phyloP scores from a whole-genome alignment of 2,113 vertebrate species.

The Ceyx melanurus region DNA sequence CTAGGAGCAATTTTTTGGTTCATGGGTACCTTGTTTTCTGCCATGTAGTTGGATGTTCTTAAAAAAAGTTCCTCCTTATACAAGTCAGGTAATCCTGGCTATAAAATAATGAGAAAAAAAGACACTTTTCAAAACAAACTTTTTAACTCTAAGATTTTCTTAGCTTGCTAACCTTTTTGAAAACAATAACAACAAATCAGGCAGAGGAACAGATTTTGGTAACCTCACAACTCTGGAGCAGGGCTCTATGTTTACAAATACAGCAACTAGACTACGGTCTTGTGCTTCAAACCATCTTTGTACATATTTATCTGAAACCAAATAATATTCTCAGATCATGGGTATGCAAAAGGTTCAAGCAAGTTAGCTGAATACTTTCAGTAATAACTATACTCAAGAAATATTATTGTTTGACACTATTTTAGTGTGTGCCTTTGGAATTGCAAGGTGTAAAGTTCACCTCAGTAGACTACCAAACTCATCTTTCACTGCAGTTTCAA shows the following conservation, averaged over 20 bases:
- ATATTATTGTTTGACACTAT: neutral
- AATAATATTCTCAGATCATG: neutral
- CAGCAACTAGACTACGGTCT: neutral
- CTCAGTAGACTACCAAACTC: neutral
- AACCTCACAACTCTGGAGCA: neutral
- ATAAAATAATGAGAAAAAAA: neutral
- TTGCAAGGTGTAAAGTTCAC: neutral
- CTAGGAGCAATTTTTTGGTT: neutral
- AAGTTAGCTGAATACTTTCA: neutral
- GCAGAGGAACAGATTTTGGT: neutral
- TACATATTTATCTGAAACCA: neutral
- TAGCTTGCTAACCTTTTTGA: neutral
- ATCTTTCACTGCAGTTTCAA: neutral
- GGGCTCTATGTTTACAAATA: neutral
- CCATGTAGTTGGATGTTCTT: neutral
- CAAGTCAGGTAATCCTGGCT: neutral
- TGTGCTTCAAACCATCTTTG: neutral
- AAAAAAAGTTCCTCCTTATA: neutral
- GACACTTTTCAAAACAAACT: neutral
- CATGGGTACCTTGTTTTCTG: neutral
- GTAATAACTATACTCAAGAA: conserved; percentile 6
- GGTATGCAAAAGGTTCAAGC: conserved; percentile 5
- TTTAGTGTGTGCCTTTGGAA: neutral
- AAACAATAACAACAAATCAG: neutral
- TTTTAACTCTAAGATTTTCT: neutral